phyloP scores from a whole-genome alignment of 2,888 invertebrate species.

The Epinotia demarniana region DNA sequence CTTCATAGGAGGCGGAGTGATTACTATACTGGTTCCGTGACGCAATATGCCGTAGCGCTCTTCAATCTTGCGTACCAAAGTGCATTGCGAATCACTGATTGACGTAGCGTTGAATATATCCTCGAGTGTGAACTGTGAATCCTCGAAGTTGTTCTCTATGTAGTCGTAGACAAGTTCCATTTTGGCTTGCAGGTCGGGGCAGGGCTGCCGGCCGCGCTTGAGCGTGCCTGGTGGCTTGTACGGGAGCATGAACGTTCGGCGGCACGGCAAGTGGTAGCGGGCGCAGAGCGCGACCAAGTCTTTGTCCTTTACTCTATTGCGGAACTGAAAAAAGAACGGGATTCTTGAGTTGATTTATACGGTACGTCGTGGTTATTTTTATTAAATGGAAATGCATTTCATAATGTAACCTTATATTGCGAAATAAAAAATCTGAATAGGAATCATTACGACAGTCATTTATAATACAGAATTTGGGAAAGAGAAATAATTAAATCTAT shows the following conservation, averaged over 20 bases:
- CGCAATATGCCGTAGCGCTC: not conserved
- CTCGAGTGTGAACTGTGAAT: not conserved
- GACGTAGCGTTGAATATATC: not conserved
- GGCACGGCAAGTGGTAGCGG: conserved; percentile 3
- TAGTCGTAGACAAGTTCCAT: not conserved
- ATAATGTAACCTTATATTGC: no score
- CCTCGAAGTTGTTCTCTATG: not conserved
- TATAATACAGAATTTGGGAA: no score
- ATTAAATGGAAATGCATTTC: no score
- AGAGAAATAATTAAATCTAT: no score
- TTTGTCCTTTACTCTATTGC: not conserved
- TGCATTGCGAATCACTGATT: not conserved
- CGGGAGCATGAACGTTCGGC: not conserved
- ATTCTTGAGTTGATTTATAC: no score
- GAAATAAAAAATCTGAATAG: not conserved
- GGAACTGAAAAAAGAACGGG: conserved; percentile 2
- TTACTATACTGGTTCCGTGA: not conserved
- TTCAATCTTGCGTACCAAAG: not conserved
- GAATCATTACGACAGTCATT: no score
- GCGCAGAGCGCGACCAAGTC: not conserved
- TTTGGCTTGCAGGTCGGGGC: not conserved
- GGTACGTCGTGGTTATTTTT: no score
- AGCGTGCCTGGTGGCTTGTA: not conserved
- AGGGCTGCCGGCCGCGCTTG: not conserved
- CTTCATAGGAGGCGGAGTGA: not conserved